Base-by-base conservation (phyloP, 2,888 invertebrate species). In the Pogonocherus hispidulus region DNA sequence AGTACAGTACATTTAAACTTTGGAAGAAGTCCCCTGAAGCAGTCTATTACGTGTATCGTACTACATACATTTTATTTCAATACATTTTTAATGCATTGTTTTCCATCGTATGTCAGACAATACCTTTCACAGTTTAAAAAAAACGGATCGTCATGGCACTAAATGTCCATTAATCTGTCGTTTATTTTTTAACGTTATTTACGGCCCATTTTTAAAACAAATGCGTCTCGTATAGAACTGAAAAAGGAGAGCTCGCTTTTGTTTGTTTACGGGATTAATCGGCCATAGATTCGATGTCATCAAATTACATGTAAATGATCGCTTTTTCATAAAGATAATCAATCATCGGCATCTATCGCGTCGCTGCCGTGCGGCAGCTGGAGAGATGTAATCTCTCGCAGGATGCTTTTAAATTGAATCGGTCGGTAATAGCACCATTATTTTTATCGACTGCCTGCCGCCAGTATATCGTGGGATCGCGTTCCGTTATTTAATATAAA, bases 241-340 rank as follows among this genome's bases (percentile, higher is more conserved):
- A 52, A 16, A 52, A 23, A 19, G 59, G 14, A 27, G 59, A 32
- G 32, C 32, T 32, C 32, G 47, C 19, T 72, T n/a, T 70, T 72
- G 72, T 70, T 72, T 60, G 47, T 65, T 47, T 51, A 18, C 44
- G 66, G 67, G 63, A 71, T 71, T 71, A 71, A 71, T 72, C 68
- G 68, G 64, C 59, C 23, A 68, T 64, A 27, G 66, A 67, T 69
- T 63, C 66, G 44, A 32, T 60, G 69, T 63, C 67, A 63, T 63
- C 70, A 62, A 63, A 47, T 68, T 66, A 65, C 66, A 70, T 68
- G 62, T 69, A 69, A 71, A 71, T 71, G 63, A 73, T 73, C 66
- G 71, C 67, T 69, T 69, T 73, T 69, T 69, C 69, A 71, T 69
- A 66, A 63, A 67, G 71, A 69, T 69, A 71, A 73, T 73, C 71